Percentiles rank a stretch among this genome's conserved stretches.
Evolutionary conservation across 2,888 invertebrate species (phyloP).

Genomic region (Leptinotarsa juncta): DNA sequence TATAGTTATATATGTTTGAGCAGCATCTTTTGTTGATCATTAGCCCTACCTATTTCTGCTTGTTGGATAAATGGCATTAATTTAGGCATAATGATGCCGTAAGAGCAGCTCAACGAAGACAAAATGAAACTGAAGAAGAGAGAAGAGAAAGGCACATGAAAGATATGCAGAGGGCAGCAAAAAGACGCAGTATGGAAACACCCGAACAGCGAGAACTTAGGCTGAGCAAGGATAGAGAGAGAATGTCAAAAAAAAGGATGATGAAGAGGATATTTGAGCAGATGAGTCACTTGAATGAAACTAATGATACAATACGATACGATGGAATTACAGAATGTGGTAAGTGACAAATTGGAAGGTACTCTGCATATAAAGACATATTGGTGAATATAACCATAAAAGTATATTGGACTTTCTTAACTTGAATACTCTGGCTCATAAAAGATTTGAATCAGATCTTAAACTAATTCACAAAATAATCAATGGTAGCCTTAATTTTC

Average conservation of each 20-base stretch:
- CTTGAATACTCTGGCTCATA: too few relatives aligned
- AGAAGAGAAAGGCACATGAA: slow-evolving; percentile 28
- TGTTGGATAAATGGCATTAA: neutral
- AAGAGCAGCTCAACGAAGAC: slow-evolving; percentile 30
- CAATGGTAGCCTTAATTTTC: too few relatives aligned
- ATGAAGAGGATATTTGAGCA: slow-evolving; percentile 29
- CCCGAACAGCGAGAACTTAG: slow-evolving; percentile 26
- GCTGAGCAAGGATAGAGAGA: slow-evolving; percentile 29
- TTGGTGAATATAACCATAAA: too few relatives aligned
- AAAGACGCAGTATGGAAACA: slow-evolving; percentile 31
- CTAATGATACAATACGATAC: neutral
- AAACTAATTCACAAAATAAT: too few relatives aligned
- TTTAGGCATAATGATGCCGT: slow-evolving; percentile 35
- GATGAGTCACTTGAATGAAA: neutral
- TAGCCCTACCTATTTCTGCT: too few relatives aligned
- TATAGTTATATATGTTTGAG: too few relatives aligned
- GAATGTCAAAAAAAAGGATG: slow-evolving; percentile 25
- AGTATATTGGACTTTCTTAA: too few relatives aligned
- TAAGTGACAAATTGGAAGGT: neutral
- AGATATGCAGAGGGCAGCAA: slow-evolving; percentile 27
- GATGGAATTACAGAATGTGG: slow-evolving; percentile 16
- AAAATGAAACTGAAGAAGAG: slow-evolving; percentile 33
- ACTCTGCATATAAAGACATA: too few relatives aligned
- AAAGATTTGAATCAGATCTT: too few relatives aligned
- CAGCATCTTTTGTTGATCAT: too few relatives aligned